phyloP scores from a whole-genome alignment of 2,888 invertebrate species.

The Pseudolycoriella hygida region DNA sequence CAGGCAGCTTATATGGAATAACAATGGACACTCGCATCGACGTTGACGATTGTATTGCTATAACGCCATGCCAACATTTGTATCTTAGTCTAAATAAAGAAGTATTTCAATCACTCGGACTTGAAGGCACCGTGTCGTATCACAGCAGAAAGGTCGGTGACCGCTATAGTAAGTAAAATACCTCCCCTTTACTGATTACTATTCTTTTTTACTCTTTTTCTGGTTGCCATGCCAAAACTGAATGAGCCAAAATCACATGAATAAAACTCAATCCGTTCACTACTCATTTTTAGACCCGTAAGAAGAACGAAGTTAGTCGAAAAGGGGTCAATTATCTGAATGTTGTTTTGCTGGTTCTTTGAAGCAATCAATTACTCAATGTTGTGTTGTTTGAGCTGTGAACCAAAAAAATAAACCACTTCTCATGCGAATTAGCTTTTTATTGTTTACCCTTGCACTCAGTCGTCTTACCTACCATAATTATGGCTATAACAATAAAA shows the following conservation, averaged over 20 bases:
- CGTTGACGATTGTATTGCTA: slow-evolving; percentile 30
- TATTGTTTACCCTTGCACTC: too few species aligned
- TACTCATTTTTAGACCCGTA: too few species aligned
- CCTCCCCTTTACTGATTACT: not conserved
- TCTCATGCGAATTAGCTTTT: too few species aligned
- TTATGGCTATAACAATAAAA: too few species aligned
- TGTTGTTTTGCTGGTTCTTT: too few species aligned
- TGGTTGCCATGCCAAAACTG: slow-evolving; percentile 33
- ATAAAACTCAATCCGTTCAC: slow-evolving; percentile 36
- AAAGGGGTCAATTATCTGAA: too few species aligned
- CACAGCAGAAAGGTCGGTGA: slow-evolving; percentile 25
- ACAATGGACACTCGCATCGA: slow-evolving; percentile 23
- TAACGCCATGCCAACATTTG: slow-evolving; percentile 33
- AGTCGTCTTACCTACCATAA: too few species aligned
- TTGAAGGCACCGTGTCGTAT: slow-evolving; percentile 32
- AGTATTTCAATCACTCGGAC: slow-evolving; percentile 33
- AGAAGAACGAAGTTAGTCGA: too few species aligned
- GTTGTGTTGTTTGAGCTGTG: too few species aligned
- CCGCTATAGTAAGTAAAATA: slow-evolving; percentile 32
- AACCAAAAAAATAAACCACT: too few species aligned
- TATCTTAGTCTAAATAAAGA: slow-evolving; percentile 31
- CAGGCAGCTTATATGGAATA: slow-evolving; percentile 31
- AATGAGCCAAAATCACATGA: slow-evolving; percentile 39
- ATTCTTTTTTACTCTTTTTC: not conserved
- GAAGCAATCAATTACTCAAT: too few species aligned